These are phyloP conservation scores for Lissonota sp. DNA, from an alignment of 2,888 invertebrate genomes.

Conservation along the genomic window DNA sequence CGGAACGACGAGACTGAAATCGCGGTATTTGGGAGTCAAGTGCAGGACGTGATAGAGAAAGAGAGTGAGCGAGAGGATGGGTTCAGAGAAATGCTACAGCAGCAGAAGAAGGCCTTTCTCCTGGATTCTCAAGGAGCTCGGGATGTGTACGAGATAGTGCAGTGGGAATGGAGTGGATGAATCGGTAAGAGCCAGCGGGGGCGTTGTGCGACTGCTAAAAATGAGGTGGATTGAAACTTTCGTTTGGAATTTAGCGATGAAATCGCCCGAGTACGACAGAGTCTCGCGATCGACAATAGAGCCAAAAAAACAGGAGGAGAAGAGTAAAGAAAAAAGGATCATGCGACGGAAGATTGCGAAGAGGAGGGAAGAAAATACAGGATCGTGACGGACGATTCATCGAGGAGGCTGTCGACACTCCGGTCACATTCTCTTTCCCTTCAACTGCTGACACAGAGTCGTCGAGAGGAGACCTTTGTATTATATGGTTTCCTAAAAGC, in stretches of 20 bases:
- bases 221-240: slow-evolving; percentile 32
- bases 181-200: slow-evolving; percentile 40
- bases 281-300: slow-evolving; percentile 17
- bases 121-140: slow-evolving; percentile 59
- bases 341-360: background rate
- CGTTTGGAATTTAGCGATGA: slow-evolving; percentile 28
- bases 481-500: slow-evolving; percentile 16
- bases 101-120: slow-evolving; percentile 17
- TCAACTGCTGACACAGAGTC: slow-evolving; percentile 69
- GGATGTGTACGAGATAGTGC: slow-evolving; percentile 52
- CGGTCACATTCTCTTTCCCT: slow-evolving; percentile 35
- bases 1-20: slow-evolving; percentile 79
- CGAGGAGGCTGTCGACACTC: slow-evolving; percentile 31
- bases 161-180: slow-evolving; percentile 59
- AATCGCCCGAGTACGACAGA: slow-evolving; percentile 17
- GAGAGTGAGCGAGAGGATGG: slow-evolving; percentile 9
- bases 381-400: slow-evolving; percentile 41
- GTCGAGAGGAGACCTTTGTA: slow-evolving; percentile 56
- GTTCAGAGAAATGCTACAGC: slow-evolving; percentile 15
- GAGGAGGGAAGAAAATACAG: slow-evolving; percentile 53
- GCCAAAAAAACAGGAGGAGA: slow-evolving; percentile 1
- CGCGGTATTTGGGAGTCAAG: slow-evolving; percentile 80
- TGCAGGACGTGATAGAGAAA: slow-evolving; percentile 57
- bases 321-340: background rate
- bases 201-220: slow-evolving; percentile 48